Base-by-base conservation (phyloP, 2,888 invertebrate genomes). In the Villa cingulata region DNA sequence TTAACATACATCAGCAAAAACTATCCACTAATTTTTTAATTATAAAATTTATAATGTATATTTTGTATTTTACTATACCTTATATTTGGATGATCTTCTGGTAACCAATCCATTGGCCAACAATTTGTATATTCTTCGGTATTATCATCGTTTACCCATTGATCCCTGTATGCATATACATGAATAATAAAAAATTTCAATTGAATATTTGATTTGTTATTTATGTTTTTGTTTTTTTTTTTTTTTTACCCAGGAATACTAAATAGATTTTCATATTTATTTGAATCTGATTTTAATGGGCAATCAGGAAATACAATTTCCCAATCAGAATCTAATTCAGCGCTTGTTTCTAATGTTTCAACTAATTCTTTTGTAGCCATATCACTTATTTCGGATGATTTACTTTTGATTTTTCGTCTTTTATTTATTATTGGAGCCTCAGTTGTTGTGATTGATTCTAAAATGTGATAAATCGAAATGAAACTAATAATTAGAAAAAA, bases 91-190 rank as follows among this genome's bases (percentile, higher is more conserved):
- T 81, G 78, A 65, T 94, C 91, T 58, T 76, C 72, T 1, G 91
- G 80, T 49, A 96, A 69, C 95, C 95, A 96, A 61, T 95, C 94
- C 72, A 84, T 84, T 3, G 94, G 94, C 94, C 94, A 95, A 65
- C 92, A 94, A 52, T 78, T 77, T 2, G 89, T 86, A 53, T 72
- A 73, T 18, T 62, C 65, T 10, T 63, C 62, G n/a, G 55, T 56
- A 14, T 53, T 44, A 42, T 68, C 66, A 29, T 68, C 61, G 48
- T 68, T 67, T 20, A 55, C 50, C 69, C 69, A 69, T 39, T 52
- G 43, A 27, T 62, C 61, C 19, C 54, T 53, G 17, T 5, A 43
- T n/a, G n/a, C n/a, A n/a, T n/a, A 36, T 18, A 36, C 6, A 12
- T 15, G 23, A 23, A 23, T 36, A 7, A 36, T 36, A 5, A 7